Evolutionary conservation across 92 coral and sea anemone species (phyloP), one percentile per base, ranked within the genome.

Genomic region (Plumapathes pennacea): DNA sequence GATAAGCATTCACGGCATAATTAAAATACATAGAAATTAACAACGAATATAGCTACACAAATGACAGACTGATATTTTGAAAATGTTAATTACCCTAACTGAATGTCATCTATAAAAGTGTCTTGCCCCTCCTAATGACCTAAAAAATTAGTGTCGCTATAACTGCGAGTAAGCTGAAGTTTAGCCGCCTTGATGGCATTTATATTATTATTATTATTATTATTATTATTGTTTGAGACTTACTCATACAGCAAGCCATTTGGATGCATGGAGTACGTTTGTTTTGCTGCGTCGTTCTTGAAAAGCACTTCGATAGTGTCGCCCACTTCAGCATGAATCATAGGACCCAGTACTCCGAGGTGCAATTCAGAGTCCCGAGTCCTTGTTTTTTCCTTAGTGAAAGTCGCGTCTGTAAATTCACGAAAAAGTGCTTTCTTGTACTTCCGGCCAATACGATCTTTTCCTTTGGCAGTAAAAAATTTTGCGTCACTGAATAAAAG

Each of bases 291-390:
- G 17, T 12, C 49, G 80, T 90, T 90, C 50, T 78, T 86, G 51
- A 90, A 90, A 33, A 57, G 73, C 33, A 90, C 84, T 62, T 82
- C 78, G 32, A 90, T 82, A 9, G 83, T 90, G 54, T 90, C 97
- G 14, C 95, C 97, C 51, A 90, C 90, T 67, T 90, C 97, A n/a
- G 97, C 97, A 38, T 74, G 75, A 21, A 90, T 51, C 26, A 74
- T 82, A 0, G 97, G 97, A 17, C 97, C 97, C 69, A 90, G 64
- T 10, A 90, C 39, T 42, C 97, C 97, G 31, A 90, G 71, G 43
- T 86, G 80, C 12, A 54, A 55, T 8, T 72, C 77, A 22, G 81
- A n/a, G 15, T 69, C 55, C 12, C 40, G 44, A 20, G 53, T 58
- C 3, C 82, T 71, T 53, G 34, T 22, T 48, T 72, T 85, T 28